A percentile compares a stretch with the other conserved stretches of the same genome.
Conservation (phyloP, 2,113 vertebrate species). For the Arizona elegans region DNA sequence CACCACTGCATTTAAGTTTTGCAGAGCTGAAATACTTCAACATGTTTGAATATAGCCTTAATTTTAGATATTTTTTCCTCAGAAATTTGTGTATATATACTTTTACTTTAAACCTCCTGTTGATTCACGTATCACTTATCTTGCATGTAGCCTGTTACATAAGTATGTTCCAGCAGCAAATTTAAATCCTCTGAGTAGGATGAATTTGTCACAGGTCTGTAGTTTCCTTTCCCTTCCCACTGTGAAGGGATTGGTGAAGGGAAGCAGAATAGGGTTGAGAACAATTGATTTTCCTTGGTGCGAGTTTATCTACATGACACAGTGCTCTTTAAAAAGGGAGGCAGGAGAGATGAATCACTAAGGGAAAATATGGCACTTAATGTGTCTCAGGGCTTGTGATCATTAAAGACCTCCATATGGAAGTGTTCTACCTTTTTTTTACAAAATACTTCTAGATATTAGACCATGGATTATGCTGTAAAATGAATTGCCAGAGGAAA, state of each 20-base stretch:
- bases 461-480: not conserved
- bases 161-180: not conserved
- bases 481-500: slow-evolving; percentile 35
- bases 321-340: slow-evolving; percentile 8
- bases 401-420: slow-evolving; percentile 24
- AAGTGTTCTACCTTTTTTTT: slow-evolving; percentile 4
- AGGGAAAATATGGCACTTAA: slow-evolving; percentile 18
- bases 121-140: slow-evolving; percentile 1
- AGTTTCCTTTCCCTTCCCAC: slow-evolving; percentile 5
- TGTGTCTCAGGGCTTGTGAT: not conserved
- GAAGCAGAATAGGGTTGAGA: not conserved
- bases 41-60: not conserved
- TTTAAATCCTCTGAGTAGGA: slow-evolving; percentile 17
- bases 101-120: not conserved
- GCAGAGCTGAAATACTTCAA: not conserved
- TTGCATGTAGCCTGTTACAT: not conserved
- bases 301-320: not conserved
- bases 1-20: not conserved
- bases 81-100: not conserved
- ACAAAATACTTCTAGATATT: not conserved
- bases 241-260: not conserved
- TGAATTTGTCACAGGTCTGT: slow-evolving; percentile 4
- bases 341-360: not conserved
- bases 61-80: not conserved
- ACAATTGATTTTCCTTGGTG: slow-evolving; percentile 33